These are phyloP conservation scores for Myotis brandtii DNA, from an alignment of 2,113 vertebrate genomes.

Conservation along the genomic window DNA sequence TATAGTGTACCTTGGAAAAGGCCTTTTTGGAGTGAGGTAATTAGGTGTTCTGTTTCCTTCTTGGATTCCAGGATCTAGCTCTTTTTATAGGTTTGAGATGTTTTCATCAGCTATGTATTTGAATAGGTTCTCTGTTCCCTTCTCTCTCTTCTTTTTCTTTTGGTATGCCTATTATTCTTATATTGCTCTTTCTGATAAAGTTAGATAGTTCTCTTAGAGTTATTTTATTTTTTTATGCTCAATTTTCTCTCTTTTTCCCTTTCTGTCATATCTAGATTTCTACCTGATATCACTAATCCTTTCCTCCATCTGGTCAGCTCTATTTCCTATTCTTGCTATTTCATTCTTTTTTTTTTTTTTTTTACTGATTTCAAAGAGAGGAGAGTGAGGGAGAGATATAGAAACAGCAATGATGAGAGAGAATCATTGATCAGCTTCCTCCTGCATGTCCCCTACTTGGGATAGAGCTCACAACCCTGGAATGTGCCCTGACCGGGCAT, in stretches of 20 bases:
- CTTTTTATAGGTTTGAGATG: not conserved
- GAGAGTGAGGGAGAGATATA: too few species aligned
- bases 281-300: not conserved
- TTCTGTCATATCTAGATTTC: not conserved
- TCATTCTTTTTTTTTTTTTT: not conserved
- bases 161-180: not conserved
- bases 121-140: not conserved
- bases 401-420: too few species aligned
- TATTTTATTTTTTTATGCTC: not conserved
- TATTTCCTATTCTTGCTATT: not conserved
- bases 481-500: too few species aligned
- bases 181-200: not conserved
- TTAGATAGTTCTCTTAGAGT: not conserved
- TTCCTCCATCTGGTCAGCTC: not conserved
- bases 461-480: too few species aligned
- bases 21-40: not conserved
- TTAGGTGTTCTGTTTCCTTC: not conserved
- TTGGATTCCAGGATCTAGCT: not conserved
- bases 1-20: not conserved
- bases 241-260: not conserved
- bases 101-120: not conserved
- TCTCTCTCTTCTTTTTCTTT: not conserved
- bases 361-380: too few species aligned
- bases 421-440: too few species aligned
- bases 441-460: too few species aligned